These are phyloP conservation scores for Halcyon leucocephala DNA, from an alignment of 2,797 vertebrate species.

Conservation along the genomic window DNA sequence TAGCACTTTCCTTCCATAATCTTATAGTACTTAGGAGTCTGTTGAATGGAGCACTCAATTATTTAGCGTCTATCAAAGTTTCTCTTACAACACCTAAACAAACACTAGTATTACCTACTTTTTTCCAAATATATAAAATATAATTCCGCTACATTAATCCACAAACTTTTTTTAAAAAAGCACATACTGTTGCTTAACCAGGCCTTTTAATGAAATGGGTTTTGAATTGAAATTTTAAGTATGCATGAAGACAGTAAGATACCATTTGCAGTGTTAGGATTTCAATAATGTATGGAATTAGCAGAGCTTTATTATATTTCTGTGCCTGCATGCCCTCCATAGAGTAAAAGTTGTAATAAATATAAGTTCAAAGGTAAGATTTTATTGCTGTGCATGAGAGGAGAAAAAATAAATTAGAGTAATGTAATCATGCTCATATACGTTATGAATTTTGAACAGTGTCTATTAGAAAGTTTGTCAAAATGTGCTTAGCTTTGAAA, in stretches of 20 bases:
- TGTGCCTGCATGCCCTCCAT: slow-evolving; percentile 65
- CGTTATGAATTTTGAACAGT: slow-evolving; percentile 80
- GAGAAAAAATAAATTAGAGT: slow-evolving; percentile 79
- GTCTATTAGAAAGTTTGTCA: slow-evolving; percentile 80
- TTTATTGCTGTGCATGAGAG: slow-evolving; percentile 65
- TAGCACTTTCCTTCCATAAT: background rate
- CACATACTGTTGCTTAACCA: slow-evolving; percentile 34
- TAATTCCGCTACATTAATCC: background rate
- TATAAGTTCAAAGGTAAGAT: slow-evolving; percentile 78
- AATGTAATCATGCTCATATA: slow-evolving; percentile 77
- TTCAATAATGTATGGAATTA: slow-evolving; percentile 83
- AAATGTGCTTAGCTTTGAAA: slow-evolving; percentile 78
- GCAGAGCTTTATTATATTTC: slow-evolving; percentile 77
- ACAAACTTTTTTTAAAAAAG: background rate
- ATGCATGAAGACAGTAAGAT: slow-evolving; percentile 63
- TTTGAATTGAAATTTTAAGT: slow-evolving; percentile 70
- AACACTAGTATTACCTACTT: background rate
- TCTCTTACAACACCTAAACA: slow-evolving; percentile 27
- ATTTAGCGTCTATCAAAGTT: slow-evolving; percentile 23
- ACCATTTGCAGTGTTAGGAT: slow-evolving; percentile 72
- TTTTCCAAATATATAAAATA: background rate
- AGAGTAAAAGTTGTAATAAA: slow-evolving; percentile 79
- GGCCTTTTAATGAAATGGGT: slow-evolving; percentile 46
- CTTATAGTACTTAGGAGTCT: background rate
- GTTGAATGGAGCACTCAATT: slow-evolving; percentile 7